Base-by-base conservation (phyloP, 2,797 vertebrate genomes). In the Parauchenoglanis punctatus region DNA sequence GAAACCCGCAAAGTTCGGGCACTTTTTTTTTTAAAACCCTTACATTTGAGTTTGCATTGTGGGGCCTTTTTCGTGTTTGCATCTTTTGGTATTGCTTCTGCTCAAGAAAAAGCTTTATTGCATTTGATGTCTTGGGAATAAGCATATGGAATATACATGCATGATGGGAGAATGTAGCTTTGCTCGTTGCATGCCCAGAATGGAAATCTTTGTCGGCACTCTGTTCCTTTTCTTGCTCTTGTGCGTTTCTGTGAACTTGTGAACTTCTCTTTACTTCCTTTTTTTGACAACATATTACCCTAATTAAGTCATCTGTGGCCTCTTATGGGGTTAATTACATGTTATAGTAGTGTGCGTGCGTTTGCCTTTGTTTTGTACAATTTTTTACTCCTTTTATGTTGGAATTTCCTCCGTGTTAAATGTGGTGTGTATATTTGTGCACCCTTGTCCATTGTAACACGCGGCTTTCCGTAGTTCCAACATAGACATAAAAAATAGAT, bases 71-170 rank as follows among this genome's bases (percentile, higher is more conserved):
- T 96, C 97, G 97, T 95, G 97, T 96, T 96, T 97, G 98, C 98
- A 99, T 98, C 97, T 96, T 96, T 97, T 97, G 96, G 97, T 98
- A 97, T 97, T 97, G 98, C 97, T 97, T 97, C 96, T 97, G 96
- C 95, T 95, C 93, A 89, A 75, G 40, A 83, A 91, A 93, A 94
- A 96, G 95, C 97, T 97, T 94, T 96, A 93, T 97, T 97, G 97
- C 97, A 97, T 92, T 95, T 95, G 96, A 97, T 96, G 96, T 97
- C 96, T 97, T 98, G 97, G 94, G 97, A 97, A 98, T 96, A 96
- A 96, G 96, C 84, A 77, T 77, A 61, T 52, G 72, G 59, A 77
- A 52, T 54, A 59, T 46, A 59, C 54, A n/a, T 98, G 98, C 98
- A 99, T 97, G 98, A 96, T 96, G 96, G 97, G 95, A 97, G 98